Conservation (phyloP, 2,113 vertebrate genomes). For the Trematocara stigmaticum region DNA sequence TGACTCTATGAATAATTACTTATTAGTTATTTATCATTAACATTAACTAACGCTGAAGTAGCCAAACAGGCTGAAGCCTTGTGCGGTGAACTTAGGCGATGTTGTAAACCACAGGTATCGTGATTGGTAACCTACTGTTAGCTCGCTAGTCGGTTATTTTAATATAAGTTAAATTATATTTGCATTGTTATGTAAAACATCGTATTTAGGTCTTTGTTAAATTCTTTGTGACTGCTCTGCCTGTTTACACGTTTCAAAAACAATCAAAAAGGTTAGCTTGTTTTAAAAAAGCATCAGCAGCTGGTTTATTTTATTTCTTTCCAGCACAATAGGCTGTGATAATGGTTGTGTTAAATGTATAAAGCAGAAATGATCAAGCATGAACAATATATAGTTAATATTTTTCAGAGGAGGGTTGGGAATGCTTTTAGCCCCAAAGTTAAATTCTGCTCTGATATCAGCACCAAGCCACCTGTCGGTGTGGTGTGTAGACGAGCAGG, state of each 20-base stretch:
- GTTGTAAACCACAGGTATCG: background rate
- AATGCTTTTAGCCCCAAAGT: fast-evolving
- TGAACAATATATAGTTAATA: background rate
- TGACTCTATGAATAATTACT: background rate
- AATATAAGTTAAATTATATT: background rate
- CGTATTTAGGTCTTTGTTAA: fast-evolving
- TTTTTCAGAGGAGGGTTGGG: background rate
- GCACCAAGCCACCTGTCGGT: background rate
- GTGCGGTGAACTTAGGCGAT: background rate
- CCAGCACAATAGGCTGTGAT: background rate
- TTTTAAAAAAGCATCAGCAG: background rate
- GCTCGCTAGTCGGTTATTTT: background rate
- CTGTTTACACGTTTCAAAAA: background rate
- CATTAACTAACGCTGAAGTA: background rate
- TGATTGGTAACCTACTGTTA: background rate
- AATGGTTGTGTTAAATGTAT: background rate
- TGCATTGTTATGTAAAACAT: background rate
- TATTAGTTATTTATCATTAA: background rate
- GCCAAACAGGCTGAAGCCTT: background rate
- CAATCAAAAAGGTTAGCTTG: fast-evolving
- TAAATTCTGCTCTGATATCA: background rate
- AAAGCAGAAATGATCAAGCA: background rate
- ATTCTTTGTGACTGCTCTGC: fast-evolving
- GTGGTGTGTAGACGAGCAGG: background rate
- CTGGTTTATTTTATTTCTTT: background rate